Evolutionary conservation across 2,888 invertebrate species (phyloP), one percentile per base, ranked within the genome.

Genomic region (Galeopsomyia nigrocyanea): DNA sequence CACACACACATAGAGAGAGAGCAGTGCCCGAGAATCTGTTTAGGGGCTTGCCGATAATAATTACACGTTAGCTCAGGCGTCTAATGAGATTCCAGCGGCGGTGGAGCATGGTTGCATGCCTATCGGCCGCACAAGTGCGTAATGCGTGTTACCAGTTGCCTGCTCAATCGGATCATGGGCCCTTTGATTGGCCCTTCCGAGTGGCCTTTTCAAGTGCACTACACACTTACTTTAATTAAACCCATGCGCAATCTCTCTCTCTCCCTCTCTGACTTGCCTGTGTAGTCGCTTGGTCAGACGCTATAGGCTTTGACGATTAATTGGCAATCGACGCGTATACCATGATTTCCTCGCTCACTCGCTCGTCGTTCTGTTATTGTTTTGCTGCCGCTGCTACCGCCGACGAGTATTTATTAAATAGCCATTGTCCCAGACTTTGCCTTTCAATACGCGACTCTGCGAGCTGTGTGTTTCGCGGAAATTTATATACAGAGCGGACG

Each of bases 11-110:
- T 3, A 31, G 31, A 31, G 31, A 31, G 31, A 31, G 31, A 31
- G 31, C n/a, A 31, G 31, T 5, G 31, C 3, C 3, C 3, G 39
- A 39, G 53, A 46, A 39, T 60, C 39, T 57, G 19, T 21, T 13
- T 22, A 9, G 14, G 17, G 21, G 17, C 14, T 57, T 14, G 26
- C 47, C 50, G 63, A 57, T 51, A 63, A 70, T 73, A 66, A 73
- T 73, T 69, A 62, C 47, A 46, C 14, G 47, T 39, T 39, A 39
- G 16, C n/a, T 19, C 31, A 60, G 10, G 21, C 31, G 58, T 65
- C 65, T 69, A 70, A 73, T 66, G 73, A 66, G 66, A 73, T 73
- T 73, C 73, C 66, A 62, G 13, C 22, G 39, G 26, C 26, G 73
- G 66, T 19, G 22, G 62, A 63, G 51, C 73, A 46, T 26, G 61